These are phyloP conservation scores for Hydriomena furcata DNA, from an alignment of 2,888 invertebrate genomes.

Conservation along the genomic window DNA sequence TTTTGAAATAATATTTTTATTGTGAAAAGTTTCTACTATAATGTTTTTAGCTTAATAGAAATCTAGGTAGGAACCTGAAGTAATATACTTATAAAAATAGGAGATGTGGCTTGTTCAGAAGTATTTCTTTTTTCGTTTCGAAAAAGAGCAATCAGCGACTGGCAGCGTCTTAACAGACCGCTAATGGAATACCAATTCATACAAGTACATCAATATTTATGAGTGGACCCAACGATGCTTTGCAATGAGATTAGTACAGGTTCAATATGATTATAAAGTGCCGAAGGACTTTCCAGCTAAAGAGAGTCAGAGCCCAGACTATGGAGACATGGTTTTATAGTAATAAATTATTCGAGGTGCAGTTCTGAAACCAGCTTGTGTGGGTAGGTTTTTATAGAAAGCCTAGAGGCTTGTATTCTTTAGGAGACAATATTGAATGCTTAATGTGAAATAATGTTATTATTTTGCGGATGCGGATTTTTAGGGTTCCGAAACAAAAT, in stretches of 20 bases:
- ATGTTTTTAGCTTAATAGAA: no score
- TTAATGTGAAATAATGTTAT: no score
- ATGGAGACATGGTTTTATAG: neutral
- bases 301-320: neutral
- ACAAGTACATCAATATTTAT: constrained; percentile 41
- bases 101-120: no score
- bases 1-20: no score
- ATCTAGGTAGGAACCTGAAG: no score
- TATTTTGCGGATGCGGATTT: no score
- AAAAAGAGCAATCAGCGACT: no score
- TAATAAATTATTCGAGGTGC: neutral
- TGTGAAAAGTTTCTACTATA: no score
- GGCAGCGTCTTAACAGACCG: no score
- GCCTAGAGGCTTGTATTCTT: neutral
- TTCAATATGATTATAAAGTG: constrained; percentile 13
- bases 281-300: neutral
- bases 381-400: neutral
- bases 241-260: constrained; percentile 21
- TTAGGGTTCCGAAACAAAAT: no score
- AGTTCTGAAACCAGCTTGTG: neutral
- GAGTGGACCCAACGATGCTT: constrained; percentile 20
- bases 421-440: neutral
- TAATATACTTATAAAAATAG: no score
- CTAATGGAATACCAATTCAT: constrained; percentile 34
- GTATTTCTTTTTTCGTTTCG: no score